Evolutionary conservation across 2,113 vertebrate species (phyloP).

Genomic region (Corythornis vintsioides): DNA sequence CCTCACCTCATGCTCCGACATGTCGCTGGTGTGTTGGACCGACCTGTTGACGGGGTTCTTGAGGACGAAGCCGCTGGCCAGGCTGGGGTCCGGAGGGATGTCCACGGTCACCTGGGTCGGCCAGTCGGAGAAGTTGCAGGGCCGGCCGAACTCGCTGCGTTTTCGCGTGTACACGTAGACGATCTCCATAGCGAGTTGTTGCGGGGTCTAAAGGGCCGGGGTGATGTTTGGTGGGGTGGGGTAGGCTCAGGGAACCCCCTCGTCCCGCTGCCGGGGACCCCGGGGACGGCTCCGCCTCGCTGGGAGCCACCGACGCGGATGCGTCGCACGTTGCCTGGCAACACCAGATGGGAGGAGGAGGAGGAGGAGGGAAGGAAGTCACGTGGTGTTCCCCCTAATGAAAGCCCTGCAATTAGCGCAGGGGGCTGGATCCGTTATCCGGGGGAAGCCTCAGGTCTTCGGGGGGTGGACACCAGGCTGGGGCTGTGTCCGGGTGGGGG

Average conservation of each 20-base stretch:
- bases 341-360: neutral
- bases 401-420: neutral
- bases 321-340: conserved; percentile 62
- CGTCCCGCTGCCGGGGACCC: neutral
- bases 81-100: conserved; percentile 80
- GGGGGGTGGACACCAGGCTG: too few species aligned
- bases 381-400: too few species aligned
- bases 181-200: conserved; percentile 82
- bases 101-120: conserved; percentile 80
- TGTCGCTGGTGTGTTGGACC: conserved; percentile 77
- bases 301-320: too few species aligned
- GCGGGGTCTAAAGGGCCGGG: too few species aligned
- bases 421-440: neutral
- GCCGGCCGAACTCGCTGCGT: conserved; percentile 88
- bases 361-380: too few species aligned
- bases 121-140: conserved; percentile 84
- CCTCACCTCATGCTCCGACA: conserved; percentile 89
- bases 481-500: neutral
- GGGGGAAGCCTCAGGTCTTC: too few species aligned
- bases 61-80: conserved; percentile 73
- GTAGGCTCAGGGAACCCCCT: neutral
- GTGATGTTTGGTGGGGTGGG: too few species aligned
- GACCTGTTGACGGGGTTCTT: conserved; percentile 76
- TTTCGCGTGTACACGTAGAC: conserved; percentile 83
- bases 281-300: neutral